Base-by-base conservation (phyloP, 2,888 invertebrate species). In the Eudemis profundana region DNA sequence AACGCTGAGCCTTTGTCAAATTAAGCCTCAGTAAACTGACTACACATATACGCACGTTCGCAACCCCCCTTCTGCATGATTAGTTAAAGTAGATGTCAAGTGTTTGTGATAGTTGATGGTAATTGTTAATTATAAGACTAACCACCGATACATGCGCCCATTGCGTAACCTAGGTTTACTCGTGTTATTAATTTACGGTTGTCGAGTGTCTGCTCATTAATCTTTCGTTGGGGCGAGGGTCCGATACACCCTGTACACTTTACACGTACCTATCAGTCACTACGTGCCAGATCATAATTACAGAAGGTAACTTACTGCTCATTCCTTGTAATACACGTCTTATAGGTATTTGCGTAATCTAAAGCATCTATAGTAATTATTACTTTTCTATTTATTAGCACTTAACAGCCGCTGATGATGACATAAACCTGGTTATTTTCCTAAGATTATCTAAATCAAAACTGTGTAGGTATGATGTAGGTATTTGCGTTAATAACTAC, bases 11-110 rank as follows among this genome's bases (percentile, higher is more conserved):
- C 79, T 83, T 82, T 84, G 83, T 83, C 81, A 76, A 75, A 78
- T 78, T 74, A 80, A 79, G 78, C 75, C 74, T 76, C 78, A 76
- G 78, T 80, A 82, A 79, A 78, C 77, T 81, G 78, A 82, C 77
- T 78, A 83, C 79, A 84, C 79, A 82, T 78, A 83, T 81, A 83
- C 83, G 89, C 87, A 88, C 91, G 91, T 91, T 91, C 91, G 92
- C 92, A 90, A 90, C 91, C 91, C 90, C 86, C 85, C 84, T 86
- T 90, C 90, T 90, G 91, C 91, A 91, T 91, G 91, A 84, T 86
- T 87, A 87, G 88, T 84, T 82, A 82, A 73, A 85, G 81, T 83
- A 88, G 89, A 86, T 89, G 89, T 91, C 83, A 85, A 80, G 87
- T 90, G 87, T 84, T 80, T 85, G 81, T 87, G 78, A 81, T 83